Percentiles rank a stretch among this genome's conserved stretches.
Conservation (phyloP, 2,888 invertebrate genomes). For the Dicranocentrus wangi region DNA sequence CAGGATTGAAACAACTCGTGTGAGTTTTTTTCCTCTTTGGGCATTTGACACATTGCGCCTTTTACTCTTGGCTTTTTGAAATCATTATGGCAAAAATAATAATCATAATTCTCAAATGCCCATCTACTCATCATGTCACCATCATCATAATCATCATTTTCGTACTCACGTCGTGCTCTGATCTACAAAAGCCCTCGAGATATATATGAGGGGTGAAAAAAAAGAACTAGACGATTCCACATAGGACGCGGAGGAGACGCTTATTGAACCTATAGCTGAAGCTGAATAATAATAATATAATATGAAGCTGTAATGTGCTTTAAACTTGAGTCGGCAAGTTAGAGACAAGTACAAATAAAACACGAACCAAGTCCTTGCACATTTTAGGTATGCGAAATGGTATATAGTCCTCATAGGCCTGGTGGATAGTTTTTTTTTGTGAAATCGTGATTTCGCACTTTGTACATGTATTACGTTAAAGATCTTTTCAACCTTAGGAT, state of each 20-base stretch:
- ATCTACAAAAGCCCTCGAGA: conserved; percentile 63
- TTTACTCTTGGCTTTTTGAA: conserved; percentile 53
- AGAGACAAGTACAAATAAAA: not conserved
- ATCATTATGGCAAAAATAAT: conserved; percentile 65
- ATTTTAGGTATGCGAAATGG: not conserved
- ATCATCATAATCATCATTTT: conserved; percentile 58
- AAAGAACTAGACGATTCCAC: conserved; percentile 13
- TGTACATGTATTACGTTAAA: conserved; percentile 54
- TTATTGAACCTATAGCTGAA: not conserved
- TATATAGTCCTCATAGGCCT: not conserved
- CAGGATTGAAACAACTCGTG: conserved; percentile 9
- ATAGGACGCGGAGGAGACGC: not conserved
- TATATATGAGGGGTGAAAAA: conserved; percentile 43
- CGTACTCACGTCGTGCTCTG: conserved; percentile 57
- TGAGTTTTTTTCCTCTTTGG: conserved; percentile 6
- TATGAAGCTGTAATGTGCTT: not conserved
- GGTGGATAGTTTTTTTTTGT: conserved; percentile 47
- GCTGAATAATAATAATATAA: too few species aligned
- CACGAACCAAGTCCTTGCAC: conserved; percentile 21
- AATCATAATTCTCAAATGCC: conserved; percentile 62
- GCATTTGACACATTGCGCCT: conserved; percentile 51
- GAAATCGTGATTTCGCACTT: conserved; percentile 70
- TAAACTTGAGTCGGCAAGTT: conserved; percentile 23
- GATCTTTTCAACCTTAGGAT: not conserved
- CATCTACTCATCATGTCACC: conserved; percentile 64